Conservation (phyloP, 1,140 invertebrate species). For the Caerostris darwini region DNA sequence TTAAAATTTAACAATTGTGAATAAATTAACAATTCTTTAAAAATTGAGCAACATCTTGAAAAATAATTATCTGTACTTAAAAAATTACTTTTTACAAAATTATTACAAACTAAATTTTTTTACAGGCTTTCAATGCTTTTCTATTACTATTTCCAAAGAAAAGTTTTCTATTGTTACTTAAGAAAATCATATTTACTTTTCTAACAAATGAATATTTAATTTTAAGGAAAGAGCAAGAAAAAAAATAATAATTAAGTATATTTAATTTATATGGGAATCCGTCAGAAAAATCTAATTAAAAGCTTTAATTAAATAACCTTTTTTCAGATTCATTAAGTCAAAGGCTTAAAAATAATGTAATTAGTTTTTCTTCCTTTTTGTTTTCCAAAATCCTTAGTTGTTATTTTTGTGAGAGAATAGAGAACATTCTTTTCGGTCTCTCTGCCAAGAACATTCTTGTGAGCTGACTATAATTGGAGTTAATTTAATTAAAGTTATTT, state of each 20-base stretch:
- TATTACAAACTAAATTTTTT: too few relatives aligned
- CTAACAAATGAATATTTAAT: background rate
- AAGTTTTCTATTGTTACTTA: too few relatives aligned
- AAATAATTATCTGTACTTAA: too few relatives aligned
- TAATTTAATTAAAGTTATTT: slow-evolving; percentile 54
- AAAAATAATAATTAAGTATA: background rate
- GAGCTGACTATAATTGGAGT: slow-evolving; percentile 13
- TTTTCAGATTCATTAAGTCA: slow-evolving; percentile 4
- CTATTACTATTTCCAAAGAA: too few relatives aligned
- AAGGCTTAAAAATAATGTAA: slow-evolving; percentile 5
- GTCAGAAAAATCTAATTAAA: slow-evolving; percentile 29
- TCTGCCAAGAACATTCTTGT: background rate
- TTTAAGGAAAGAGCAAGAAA: background rate
- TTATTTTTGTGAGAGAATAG: background rate
- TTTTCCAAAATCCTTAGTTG: background rate
- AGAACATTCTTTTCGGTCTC: background rate
- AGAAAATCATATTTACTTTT: background rate
- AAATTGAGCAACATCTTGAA: too few relatives aligned
- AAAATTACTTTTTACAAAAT: too few relatives aligned
- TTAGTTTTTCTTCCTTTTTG: background rate
- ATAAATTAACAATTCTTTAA: too few relatives aligned
- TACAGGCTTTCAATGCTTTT: too few relatives aligned
- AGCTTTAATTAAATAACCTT: slow-evolving; percentile 43
- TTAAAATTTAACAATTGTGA: too few relatives aligned
- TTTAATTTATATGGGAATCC: background rate